Evolutionary conservation across 2,113 vertebrate species (phyloP), one percentile per base, ranked within the genome.

Genomic region (Oryzias javanicus): DNA sequence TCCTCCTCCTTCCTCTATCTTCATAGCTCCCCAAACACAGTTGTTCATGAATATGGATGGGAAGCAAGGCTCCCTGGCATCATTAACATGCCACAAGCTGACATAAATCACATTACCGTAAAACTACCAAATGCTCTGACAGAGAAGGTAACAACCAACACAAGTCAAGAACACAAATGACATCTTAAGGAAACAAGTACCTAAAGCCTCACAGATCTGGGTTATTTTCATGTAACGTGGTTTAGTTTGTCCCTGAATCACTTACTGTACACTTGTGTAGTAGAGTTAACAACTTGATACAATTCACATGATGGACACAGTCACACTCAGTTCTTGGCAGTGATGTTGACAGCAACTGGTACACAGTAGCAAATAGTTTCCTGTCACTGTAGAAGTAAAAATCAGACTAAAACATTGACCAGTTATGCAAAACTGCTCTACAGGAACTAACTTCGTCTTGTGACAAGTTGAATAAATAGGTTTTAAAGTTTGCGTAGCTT

Each of bases 11-110:
- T 22, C 22, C 3, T 51, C 70, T 68, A 60, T 79, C 55, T 66
- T 80, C 25, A 27, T 71, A 58, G 70, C 76, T 83, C 82, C 85
- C 79, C 76, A 80, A 75, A 87, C 89, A 89, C 91, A 92, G 90
- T 91, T 91, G 91, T 91, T 92, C 89, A 91, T 92, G 90, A 91
- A 92, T 92, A 92, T 92, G 88, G 84, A 92, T 92, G 69, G 24
- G 72, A 81, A 79, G 82, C 79, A 69, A 76, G 74, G 80, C 80
- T 88, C 81, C 74, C 83, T 87, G 87, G 86, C 81, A 88, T 88
- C 88, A 88, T 90, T 91, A 91, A 91, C 66, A 69, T 91, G 89
- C 88, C 81, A 80, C 86, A 81, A 89, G 83, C 84, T 78, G 76
- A 85, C 82, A 90, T 90, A 91, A 90, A 92, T 90, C 89, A 89